Base-by-base conservation (phyloP, 1,140 invertebrate species). In the Condylostylus longicornis region DNA sequence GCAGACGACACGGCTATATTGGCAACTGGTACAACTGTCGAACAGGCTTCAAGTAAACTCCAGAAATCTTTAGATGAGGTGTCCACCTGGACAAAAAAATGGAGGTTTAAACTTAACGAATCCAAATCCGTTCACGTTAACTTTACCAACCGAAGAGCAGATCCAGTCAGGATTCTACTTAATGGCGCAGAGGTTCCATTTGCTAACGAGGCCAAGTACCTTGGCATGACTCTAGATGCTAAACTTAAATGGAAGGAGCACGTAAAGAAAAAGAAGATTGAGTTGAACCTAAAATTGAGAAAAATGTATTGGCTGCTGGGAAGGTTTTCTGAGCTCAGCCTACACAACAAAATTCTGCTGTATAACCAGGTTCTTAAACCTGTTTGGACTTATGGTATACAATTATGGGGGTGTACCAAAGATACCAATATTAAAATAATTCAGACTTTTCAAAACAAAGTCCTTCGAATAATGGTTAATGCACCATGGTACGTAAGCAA, bases 341-440 rank as follows among this genome's bases (percentile, higher is more conserved):
- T 50, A 6, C 15, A 49, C 19, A 51, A 51, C 39, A 57, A 59
- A 46, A 12, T 56, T 3, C 30, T 49, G 10, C 22, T 58, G 2
- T 53, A 59, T 36, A 49, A 54, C 30, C 15, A 22, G 3, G 46
- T 55, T 4, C 38, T 57, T 4, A 48, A 49, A 35, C 53, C 54
- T 8, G 41, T 56, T 5, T 58, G 53, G 50, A 50, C 38, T 7
- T 53, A 58, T 39, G 53, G 50, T 9, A 46, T 52, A 5, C 43
- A 53, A 38, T 30, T 59, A 13, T 58, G 48, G 52, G 50, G 49
- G 9, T 37, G 38, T 10, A 41, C 52, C 9, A 42, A 33, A 21
- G 41, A 42, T 13, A 47, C 45, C 12, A 53, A 51, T 23, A 42
- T 49, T 17, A 25, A 44, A 21, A 46, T 47, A 7, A 28, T 53